A percentile compares a stretch with the other conserved stretches of the same genome.
phyloP scores from a whole-genome alignment of 2,888 invertebrate species.

The Eutolmus rufibarbis region DNA sequence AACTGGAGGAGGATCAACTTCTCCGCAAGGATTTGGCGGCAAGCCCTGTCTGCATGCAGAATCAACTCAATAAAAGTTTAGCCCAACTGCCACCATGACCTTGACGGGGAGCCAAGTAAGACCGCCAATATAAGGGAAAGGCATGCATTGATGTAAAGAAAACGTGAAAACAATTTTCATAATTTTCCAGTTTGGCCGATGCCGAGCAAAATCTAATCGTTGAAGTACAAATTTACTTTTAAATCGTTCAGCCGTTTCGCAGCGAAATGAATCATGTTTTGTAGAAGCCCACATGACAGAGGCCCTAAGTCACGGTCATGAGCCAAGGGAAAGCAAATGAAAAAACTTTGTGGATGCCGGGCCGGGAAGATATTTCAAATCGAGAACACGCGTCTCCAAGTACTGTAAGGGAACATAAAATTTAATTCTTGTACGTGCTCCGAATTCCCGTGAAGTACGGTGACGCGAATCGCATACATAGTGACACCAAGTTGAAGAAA shows the following conservation, averaged over 20 bases:
- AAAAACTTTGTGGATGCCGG: neutral
- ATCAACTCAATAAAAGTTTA: neutral
- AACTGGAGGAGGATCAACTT: neutral
- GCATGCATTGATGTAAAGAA: neutral
- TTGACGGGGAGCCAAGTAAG: neutral
- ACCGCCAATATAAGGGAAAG: neutral
- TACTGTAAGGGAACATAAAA: slow-evolving; percentile 11
- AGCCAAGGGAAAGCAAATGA: neutral
- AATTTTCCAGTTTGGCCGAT: neutral
- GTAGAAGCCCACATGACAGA: neutral
- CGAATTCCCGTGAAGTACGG: neutral
- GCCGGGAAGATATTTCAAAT: neutral
- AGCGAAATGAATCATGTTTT: neutral
- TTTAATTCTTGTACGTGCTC: slow-evolving; percentile 21
- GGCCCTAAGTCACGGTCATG: neutral
- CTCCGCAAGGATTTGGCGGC: neutral
- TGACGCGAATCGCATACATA: slow-evolving; percentile 11
- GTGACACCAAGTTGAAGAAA: neutral
- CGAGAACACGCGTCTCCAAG: neutral
- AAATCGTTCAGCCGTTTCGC: neutral
- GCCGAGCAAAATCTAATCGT: neutral
- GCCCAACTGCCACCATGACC: neutral
- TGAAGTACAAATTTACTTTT: neutral
- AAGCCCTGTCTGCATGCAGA: neutral
- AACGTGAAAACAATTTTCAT: neutral